Conservation (phyloP, 2,113 vertebrate genomes). For the Leucosticte australis region DNA sequence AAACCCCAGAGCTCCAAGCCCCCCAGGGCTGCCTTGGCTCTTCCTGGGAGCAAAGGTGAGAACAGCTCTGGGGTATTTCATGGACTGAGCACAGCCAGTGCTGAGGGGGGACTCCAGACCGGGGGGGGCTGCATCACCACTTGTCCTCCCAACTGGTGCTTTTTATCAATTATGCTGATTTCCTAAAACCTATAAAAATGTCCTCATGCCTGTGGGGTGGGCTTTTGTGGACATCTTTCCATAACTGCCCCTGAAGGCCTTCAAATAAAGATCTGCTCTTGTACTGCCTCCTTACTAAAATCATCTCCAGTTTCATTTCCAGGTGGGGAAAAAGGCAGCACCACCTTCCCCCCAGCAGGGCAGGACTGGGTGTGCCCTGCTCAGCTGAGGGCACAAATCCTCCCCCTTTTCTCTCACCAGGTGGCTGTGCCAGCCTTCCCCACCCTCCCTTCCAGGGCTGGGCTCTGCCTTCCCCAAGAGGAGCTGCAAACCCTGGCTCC, state of each 20-base stretch:
- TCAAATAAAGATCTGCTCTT: not conserved
- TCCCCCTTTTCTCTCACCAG: rapidly evolving
- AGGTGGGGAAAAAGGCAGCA: not conserved
- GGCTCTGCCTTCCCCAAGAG: not conserved
- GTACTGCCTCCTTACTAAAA: not conserved
- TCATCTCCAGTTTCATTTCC: not conserved
- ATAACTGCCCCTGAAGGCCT: not conserved
- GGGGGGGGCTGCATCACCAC: not conserved
- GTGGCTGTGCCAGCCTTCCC: rapidly evolving
- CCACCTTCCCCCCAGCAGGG: rapidly evolving
- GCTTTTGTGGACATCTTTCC: not conserved
- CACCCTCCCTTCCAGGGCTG: not conserved
- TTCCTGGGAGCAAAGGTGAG: not conserved
- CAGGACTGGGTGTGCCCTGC: rapidly evolving
- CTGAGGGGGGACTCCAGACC: not conserved
- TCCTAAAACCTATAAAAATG: not conserved
- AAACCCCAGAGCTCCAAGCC: not conserved
- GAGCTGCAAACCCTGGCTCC: not conserved
- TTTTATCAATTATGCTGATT: not conserved
- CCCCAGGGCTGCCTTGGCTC: rapidly evolving
- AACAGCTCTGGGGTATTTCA: not conserved
- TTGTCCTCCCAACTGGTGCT: not conserved
- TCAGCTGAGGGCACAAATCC: not conserved
- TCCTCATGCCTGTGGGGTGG: not conserved
- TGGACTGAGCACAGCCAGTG: not conserved